phyloP scores from a whole-genome alignment of 2,888 invertebrate species.

The Xylota segnis region DNA sequence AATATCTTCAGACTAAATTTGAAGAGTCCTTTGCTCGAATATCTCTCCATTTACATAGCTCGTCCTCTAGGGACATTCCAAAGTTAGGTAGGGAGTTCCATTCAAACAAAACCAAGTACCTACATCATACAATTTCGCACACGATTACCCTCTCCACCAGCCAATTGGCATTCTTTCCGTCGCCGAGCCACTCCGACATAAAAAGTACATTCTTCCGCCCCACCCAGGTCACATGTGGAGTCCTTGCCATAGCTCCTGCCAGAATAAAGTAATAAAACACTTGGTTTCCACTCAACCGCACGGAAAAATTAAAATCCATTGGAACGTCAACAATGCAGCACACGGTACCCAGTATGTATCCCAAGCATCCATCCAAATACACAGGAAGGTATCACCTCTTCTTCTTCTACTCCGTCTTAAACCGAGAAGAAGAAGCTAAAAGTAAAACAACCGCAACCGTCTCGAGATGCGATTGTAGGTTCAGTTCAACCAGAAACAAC shows the following conservation, averaged over 20 bases:
- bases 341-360: neutral
- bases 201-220: neutral
- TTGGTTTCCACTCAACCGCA: constrained; percentile 76
- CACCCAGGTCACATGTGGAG: constrained; percentile 10
- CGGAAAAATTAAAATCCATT: constrained; percentile 76
- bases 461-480: constrained; percentile 69
- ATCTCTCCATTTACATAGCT: too few relatives aligned
- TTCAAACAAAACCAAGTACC: neutral
- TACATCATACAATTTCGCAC: constrained; percentile 14
- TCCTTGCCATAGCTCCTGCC: neutral
- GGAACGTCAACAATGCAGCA: constrained; percentile 72
- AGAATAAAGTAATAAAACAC: constrained; percentile 73
- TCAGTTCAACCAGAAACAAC: constrained; percentile 6
- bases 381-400: constrained; percentile 48
- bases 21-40: too few relatives aligned
- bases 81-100: too few relatives aligned
- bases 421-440: constrained; percentile 45
- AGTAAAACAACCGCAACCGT: constrained; percentile 68
- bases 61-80: too few relatives aligned
- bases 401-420: constrained; percentile 31
- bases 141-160: constrained; percentile 16
- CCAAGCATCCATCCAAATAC: constrained; percentile 18
- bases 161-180: constrained; percentile 45
- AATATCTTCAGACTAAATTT: too few relatives aligned
- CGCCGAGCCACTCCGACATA: constrained; percentile 17